Evolutionary conservation across 2,888 invertebrate species (phyloP).

Genomic region (Cerastis rubricosa): DNA sequence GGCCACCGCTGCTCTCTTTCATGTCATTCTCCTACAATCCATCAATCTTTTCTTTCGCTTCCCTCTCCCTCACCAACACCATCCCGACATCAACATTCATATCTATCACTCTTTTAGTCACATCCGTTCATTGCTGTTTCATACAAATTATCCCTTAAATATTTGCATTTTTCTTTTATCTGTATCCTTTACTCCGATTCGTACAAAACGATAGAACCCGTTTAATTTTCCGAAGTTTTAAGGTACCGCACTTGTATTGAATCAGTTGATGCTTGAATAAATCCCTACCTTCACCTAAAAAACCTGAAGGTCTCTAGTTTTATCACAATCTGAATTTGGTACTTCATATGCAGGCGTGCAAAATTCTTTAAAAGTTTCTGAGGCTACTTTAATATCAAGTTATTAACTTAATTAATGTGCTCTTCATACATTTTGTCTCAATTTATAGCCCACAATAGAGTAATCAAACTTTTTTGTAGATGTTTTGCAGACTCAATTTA

Average conservation of each 20-base stretch:
- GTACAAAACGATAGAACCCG: neutral
- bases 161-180: neutral
- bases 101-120: neutral
- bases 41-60: neutral
- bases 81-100: neutral
- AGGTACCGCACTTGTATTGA: neutral
- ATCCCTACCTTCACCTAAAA: neutral
- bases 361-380: neutral
- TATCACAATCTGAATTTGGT: neutral
- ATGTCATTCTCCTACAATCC: neutral
- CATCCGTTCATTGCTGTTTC: neutral
- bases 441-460: conserved; percentile 30
- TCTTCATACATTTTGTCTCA: conserved; percentile 6
- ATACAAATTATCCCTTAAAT: neutral
- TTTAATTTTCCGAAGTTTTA: neutral
- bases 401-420: conserved; percentile 10
- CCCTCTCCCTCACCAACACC: neutral
- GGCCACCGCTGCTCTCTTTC: too few species aligned
- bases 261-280: neutral
- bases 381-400: neutral
- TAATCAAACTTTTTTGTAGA: conserved; percentile 27
- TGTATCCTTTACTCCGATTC: neutral
- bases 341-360: neutral
- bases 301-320: conserved; percentile 12
- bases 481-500: conserved; percentile 46